phyloP scores from a whole-genome alignment of 1,140 invertebrate genomes.

The Globodera rostochiensis region DNA sequence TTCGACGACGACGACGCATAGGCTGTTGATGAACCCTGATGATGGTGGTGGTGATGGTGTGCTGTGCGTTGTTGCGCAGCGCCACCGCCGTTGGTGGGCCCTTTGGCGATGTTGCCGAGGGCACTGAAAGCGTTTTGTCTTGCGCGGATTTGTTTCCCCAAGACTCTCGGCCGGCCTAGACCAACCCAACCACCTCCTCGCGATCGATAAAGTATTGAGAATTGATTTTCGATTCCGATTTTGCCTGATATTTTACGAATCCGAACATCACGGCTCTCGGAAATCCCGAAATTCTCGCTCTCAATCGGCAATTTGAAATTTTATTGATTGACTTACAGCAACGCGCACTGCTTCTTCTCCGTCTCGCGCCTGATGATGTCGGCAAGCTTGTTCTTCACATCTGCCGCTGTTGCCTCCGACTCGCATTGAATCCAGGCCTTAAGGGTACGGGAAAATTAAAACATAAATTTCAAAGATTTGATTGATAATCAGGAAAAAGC shows the following conservation, averaged over 20 bases:
- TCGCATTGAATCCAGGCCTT: conserved; percentile 42
- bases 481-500: too few species aligned
- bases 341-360: conserved; percentile 38
- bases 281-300: background rate
- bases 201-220: too few species aligned
- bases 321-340: conserved; percentile 24
- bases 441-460: background rate
- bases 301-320: background rate
- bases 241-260: too few species aligned
- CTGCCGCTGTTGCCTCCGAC: conserved; percentile 34
- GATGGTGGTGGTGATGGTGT: background rate
- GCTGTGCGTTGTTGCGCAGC: background rate
- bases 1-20: background rate
- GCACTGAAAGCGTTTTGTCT: background rate
- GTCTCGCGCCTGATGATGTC: conserved; percentile 44
- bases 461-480: too few species aligned
- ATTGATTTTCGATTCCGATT: too few species aligned
- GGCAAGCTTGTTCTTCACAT: conserved; percentile 27
- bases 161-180: too few species aligned
- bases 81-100: background rate
- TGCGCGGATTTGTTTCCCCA: too few species aligned
- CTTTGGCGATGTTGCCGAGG: conserved; percentile 6
- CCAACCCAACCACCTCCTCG: too few species aligned
- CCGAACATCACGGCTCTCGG: too few species aligned
- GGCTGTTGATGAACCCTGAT: background rate